phyloP scores from a whole-genome alignment of 2,797 vertebrate genomes.

The Gobio occitaniae region DNA sequence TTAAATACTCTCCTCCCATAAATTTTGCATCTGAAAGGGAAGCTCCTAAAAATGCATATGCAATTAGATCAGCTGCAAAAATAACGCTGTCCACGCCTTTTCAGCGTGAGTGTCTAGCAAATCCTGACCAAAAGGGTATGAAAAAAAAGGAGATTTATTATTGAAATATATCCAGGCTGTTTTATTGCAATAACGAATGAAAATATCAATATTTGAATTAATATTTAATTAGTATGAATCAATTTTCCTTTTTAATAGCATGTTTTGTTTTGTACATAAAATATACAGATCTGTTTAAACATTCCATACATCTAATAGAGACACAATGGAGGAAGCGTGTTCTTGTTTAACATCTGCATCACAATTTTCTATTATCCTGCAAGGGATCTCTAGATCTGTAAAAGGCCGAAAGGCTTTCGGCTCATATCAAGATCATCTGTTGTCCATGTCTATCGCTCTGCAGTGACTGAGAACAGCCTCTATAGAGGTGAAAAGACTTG shows the following conservation, averaged over 20 bases:
- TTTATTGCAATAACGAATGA: neutral
- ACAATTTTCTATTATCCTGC: neutral
- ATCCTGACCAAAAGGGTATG: no score
- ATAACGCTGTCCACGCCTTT: no score
- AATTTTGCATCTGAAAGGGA: no score
- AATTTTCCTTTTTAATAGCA: neutral
- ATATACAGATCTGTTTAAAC: neutral
- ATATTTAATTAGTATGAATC: neutral
- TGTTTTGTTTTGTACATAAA: neutral
- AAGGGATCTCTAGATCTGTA: neutral
- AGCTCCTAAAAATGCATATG: no score
- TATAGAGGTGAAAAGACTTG: constrained; percentile 20
- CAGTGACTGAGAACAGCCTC: constrained; percentile 19
- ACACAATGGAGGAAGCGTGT: neutral
- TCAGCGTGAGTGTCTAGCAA: no score
- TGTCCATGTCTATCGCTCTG: constrained; percentile 4
- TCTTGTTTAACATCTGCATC: constrained; percentile 20
- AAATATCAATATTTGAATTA: neutral
- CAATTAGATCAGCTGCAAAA: no score
- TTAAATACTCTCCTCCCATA: no score
- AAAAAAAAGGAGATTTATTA: no score
- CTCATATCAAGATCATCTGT: constrained; percentile 28
- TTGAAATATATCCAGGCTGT: no score
- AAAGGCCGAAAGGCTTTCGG: constrained; percentile 6
- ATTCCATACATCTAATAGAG: neutral